Evolutionary conservation across 2,888 invertebrate species (phyloP), one percentile per base, ranked within the genome.

Genomic region (Cephus rjabovi): DNA sequence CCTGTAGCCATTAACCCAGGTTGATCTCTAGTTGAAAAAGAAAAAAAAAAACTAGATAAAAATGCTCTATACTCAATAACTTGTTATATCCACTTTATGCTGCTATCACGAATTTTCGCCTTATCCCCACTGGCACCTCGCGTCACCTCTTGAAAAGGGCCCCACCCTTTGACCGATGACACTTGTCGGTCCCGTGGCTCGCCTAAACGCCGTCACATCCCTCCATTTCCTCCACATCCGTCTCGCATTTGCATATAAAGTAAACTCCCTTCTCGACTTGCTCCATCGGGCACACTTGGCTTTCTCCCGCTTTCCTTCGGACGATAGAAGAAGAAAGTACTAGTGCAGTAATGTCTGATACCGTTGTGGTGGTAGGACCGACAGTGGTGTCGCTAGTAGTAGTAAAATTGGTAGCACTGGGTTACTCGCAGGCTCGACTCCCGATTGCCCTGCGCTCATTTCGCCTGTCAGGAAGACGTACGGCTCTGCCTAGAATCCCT

Each of bases 211-310:
- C 81, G 84, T 86, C 86, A 84, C 86, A 83, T 82, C 83, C 83
- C 84, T 83, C 85, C 81, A 83, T 84, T 85, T 84, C 83, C 84
- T 79, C 81, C 84, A 81, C 85, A 85, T 85, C 86, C 86, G 84
- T 84, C 83, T 83, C 84, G 83, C 83, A 90, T 90, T 90, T 90
- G 87, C 90, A 90, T 90, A 90, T 90, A 90, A 90, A 90, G 90
- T 90, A 90, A 90, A 89, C 86, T 87, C 86, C 82, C 77, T 83
- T 79, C 83, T 34, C 12, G 40, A 40, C 56, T 69, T 79, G 31
- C 70, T 70, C 70, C 70, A 70, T 70, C 70, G 70, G 33, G 70
- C 70, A 31, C 40, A 40, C 40, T 40, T 40, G 40, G 40, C 40
- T 23, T 40, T 23, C 40, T 40, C 73, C 73, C 73, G 31, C 73